A percentile compares a stretch with the other conserved stretches of the same genome.
Conservation (phyloP, 2,888 invertebrate genomes). For the Platycnemis pennipes region DNA sequence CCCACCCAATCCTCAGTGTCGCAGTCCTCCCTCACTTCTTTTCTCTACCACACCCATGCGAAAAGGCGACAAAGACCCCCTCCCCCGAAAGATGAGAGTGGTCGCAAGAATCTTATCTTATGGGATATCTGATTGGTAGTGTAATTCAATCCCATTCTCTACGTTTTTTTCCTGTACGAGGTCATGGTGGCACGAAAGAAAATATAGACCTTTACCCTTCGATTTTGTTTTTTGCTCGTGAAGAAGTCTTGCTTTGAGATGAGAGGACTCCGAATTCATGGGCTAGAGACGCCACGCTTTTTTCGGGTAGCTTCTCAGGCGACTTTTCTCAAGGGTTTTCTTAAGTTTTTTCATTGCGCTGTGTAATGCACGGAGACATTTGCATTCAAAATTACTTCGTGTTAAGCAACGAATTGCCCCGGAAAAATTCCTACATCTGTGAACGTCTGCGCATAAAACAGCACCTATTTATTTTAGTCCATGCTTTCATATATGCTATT, state of each 20-base stretch:
- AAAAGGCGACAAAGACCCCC: neutral
- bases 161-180: neutral
- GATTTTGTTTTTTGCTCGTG: neutral
- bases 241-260: neutral
- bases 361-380: too few species aligned
- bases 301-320: too few species aligned
- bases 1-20: neutral
- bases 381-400: too few species aligned
- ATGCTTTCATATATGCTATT: too few species aligned
- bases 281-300: too few species aligned
- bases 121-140: neutral
- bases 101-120: neutral
- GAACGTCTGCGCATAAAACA: too few species aligned
- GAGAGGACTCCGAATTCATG: too few species aligned
- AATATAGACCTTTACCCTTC: neutral
- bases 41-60: neutral
- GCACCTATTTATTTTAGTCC: too few species aligned
- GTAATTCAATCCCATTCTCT: neutral
- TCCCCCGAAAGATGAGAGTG: neutral
- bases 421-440: too few species aligned
- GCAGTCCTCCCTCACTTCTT: neutral
- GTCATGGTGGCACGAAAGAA: neutral
- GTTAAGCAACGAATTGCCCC: too few species aligned
- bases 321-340: too few species aligned
- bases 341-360: too few species aligned